Evolutionary conservation across 2,797 vertebrate genomes (phyloP), one percentile per base, ranked within the genome.

Genomic region (Apodemus agrarius): DNA sequence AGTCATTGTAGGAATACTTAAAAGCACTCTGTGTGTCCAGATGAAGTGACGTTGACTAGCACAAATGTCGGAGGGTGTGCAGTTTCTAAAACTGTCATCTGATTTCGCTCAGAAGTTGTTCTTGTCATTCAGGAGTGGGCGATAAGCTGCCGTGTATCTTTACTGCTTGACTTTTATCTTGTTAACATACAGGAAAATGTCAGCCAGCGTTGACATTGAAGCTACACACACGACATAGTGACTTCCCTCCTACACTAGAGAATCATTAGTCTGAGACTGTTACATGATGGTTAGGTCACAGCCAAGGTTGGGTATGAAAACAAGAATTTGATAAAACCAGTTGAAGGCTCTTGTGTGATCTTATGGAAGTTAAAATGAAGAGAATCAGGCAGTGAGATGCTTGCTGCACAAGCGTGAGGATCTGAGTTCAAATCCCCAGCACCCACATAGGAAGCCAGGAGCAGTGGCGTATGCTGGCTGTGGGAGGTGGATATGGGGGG

Each of bases 141-240:
- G 59, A 93, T 76, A 81, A 61, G 72, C 65, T 90, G 88, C 89
- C 19, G 63, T 65, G 59, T 80, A 43, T 59, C 29, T 93, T 89
- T 76, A 19, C 24, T 86, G 34, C 92, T 90, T 92, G 31, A 80
- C 57, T 95, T 96, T 89, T 63, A 43, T 59, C 43, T 89, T 54
- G 24, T 91, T 93, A 89, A 69, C 6, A 19, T 26, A 78, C 88
- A 96, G 81, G 52, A 95, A 93, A 95, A 61, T 63, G 40, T 59
- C 80, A 85, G 67, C 63, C 83, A 89, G 0, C 17, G 43, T 90
- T 92, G 21, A 26, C 59, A 26, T n/a, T n/a, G 22, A 87, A 96
- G 72, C 93, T 61, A 61, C 52, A 84, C n/a, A 46, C 46, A 12
- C 16, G 52, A 65, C 26, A 3, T 29, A 21, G 21, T 14, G 43